Evolutionary conservation across 2,113 vertebrate species (phyloP).

Genomic region (Turnix velox): DNA sequence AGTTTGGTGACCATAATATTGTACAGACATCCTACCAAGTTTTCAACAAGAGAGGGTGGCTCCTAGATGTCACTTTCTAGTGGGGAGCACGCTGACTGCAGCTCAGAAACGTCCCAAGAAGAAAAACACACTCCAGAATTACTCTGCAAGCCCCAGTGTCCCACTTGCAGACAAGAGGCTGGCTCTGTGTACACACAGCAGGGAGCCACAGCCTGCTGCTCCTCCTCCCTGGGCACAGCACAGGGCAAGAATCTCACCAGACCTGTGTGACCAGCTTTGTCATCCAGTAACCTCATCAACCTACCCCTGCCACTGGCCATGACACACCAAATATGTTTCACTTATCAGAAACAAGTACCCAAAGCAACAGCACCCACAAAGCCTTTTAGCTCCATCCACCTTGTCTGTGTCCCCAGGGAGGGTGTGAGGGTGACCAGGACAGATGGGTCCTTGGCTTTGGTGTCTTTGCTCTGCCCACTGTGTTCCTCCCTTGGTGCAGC

Average conservation of each 20-base stretch:
- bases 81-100: neutral
- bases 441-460: neutral
- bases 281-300: neutral
- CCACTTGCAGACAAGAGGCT: conserved; percentile 20
- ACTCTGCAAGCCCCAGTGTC: neutral
- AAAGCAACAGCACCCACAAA: neutral
- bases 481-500: neutral
- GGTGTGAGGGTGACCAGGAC: neutral
- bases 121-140: conserved; percentile 12
- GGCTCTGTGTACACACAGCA: neutral
- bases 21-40: conserved; percentile 7
- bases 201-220: neutral
- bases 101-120: conserved; percentile 37
- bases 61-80: conserved; percentile 50
- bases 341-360: neutral
- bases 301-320: neutral
- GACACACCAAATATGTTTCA: neutral
- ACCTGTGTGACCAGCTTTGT: conserved; percentile 41
- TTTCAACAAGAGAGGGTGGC: conserved; percentile 49
- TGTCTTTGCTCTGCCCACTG: neutral
- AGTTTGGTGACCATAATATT: conserved; percentile 14
- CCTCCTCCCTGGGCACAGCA: neutral
- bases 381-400: neutral
- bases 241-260: conserved; percentile 40
- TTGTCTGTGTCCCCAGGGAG: neutral